Percentiles rank a stretch among this genome's conserved stretches.
Conservation (phyloP, 2,113 vertebrate genomes). For the Eretmochelys imbricata region DNA sequence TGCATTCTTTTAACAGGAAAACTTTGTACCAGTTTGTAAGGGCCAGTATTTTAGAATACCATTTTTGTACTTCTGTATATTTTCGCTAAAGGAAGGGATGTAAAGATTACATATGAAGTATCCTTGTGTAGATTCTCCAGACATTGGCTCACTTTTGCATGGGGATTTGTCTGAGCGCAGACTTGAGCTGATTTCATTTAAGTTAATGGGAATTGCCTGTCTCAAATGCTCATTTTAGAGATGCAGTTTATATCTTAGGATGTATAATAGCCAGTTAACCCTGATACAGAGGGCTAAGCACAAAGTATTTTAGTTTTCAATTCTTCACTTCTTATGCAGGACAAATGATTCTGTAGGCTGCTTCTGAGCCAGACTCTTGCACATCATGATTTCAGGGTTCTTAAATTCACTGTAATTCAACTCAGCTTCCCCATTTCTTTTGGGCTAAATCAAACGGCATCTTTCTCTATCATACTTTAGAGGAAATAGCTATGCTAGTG, state of each 20-base stretch:
- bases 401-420: background rate
- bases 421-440: background rate
- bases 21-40: background rate
- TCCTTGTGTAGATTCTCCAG: background rate
- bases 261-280: background rate
- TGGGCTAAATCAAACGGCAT: rapidly evolving
- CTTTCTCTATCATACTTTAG: background rate
- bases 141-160: background rate
- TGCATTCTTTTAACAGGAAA: background rate
- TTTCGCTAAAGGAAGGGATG: background rate
- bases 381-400: too few species aligned
- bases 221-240: background rate
- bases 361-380: background rate
- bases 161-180: background rate
- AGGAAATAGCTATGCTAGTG: background rate
- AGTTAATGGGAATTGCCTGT: background rate
- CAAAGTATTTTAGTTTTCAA: rapidly evolving
- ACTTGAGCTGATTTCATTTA: background rate
- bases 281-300: background rate
- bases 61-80: background rate
- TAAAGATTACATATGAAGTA: background rate
- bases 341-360: rapidly evolving
- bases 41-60: background rate
- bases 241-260: background rate
- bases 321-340: rapidly evolving